Conservation (phyloP, 1,140 invertebrate species). For the Lycorma delicatula region DNA sequence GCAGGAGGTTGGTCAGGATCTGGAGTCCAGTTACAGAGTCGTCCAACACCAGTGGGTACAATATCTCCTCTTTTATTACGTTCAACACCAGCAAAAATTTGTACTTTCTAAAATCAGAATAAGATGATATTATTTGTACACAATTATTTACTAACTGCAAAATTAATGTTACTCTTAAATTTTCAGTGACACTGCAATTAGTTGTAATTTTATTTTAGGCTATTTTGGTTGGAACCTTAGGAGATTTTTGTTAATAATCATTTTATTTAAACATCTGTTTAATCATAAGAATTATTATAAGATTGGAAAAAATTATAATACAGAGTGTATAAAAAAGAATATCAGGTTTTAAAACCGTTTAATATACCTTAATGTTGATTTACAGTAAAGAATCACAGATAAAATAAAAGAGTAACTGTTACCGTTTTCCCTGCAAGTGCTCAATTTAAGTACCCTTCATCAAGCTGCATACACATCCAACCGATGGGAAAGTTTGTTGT, state of each 20-base stretch:
- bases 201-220: no score
- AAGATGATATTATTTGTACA: neutral
- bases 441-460: no score
- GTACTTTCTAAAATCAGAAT: slow-evolving; percentile 50
- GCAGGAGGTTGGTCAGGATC: slow-evolving; percentile 59
- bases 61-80: slow-evolving; percentile 54
- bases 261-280: no score
- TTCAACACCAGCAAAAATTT: slow-evolving; percentile 70
- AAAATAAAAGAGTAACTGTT: no score
- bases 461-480: no score
- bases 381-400: no score
- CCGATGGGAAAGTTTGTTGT: no score
- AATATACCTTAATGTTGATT: no score
- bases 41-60: slow-evolving; percentile 62
- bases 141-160: neutral
- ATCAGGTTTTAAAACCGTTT: neutral
- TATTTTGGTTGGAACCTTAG: no score
- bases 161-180: neutral
- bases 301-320: neutral
- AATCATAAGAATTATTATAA: no score
- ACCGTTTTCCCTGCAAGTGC: no score
- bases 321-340: neutral
- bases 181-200: neutral
- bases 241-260: neutral
- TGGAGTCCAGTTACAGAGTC: slow-evolving; percentile 78